Percentiles rank a stretch among this genome's conserved stretches.
phyloP scores from a whole-genome alignment of 2,888 invertebrate species.

The Rotaria macrura region DNA sequence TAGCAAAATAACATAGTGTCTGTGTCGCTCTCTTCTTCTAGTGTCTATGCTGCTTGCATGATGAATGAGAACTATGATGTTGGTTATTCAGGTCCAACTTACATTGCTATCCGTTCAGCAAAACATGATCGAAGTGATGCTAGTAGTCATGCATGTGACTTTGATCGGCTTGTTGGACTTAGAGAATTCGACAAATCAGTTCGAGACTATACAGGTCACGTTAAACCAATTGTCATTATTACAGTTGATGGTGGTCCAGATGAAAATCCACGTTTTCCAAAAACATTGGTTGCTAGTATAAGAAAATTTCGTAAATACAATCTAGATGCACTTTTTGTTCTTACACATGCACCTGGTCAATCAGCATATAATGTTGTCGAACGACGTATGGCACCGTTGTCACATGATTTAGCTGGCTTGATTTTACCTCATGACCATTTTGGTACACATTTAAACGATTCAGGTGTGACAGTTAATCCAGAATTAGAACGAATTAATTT shows the following conservation, averaged over 20 bases:
- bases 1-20: too few relatives aligned
- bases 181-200: constrained; percentile 36
- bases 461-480: neutral
- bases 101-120: constrained; percentile 2
- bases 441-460: constrained; percentile 20
- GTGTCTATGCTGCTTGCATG: constrained; percentile 16
- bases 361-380: constrained; percentile 44
- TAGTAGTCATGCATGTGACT: constrained; percentile 38
- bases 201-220: neutral
- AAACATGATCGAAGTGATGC: constrained; percentile 19
- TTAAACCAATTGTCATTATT: constrained; percentile 31
- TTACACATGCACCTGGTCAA: constrained; percentile 44
- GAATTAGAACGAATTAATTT: constrained; percentile 1
- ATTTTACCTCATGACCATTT: constrained; percentile 32
- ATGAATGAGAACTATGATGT: constrained; percentile 35
- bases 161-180: constrained; percentile 37
- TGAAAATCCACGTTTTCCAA: constrained; percentile 16
- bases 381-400: constrained; percentile 44
- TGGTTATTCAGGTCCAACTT: constrained; percentile 47
- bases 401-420: constrained; percentile 35
- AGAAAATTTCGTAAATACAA: constrained; percentile 36
- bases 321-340: constrained; percentile 53
- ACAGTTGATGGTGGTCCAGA: constrained; percentile 2
- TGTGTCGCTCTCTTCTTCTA: neutral
- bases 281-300: constrained; percentile 29